phyloP scores from a whole-genome alignment of 2,113 vertebrate species.

The Xiphophorus hellerii region DNA sequence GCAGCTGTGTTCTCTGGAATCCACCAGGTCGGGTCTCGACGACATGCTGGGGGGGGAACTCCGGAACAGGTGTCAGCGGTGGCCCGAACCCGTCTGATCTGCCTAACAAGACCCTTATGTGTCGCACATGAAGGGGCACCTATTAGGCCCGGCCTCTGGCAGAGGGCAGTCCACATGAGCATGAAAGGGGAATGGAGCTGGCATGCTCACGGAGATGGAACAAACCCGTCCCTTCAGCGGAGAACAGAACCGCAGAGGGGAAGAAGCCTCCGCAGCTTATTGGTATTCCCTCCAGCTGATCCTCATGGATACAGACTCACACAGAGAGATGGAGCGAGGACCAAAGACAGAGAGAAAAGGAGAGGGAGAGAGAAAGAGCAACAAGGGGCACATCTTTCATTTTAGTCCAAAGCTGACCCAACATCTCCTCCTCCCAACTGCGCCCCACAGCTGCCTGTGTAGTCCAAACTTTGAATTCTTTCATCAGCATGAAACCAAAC shows the following conservation, averaged over 20 bases:
- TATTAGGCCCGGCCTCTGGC: conserved; percentile 14
- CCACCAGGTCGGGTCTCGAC: conserved; percentile 8
- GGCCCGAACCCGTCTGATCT: not conserved
- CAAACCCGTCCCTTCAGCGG: conserved; percentile 69
- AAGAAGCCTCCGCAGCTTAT: conserved; percentile 65
- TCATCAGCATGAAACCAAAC: conserved; percentile 18
- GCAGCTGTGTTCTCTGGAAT: conserved; percentile 33
- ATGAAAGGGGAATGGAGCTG: conserved; percentile 24
- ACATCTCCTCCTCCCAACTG: conserved; percentile 32
- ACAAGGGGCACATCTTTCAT: conserved; percentile 55
- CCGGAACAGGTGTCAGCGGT: conserved; percentile 24
- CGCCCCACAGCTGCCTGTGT: conserved; percentile 54
- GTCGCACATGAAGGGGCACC: conserved; percentile 4
- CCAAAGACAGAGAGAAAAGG: conserved; percentile 2
- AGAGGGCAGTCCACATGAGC: conserved; percentile 27
- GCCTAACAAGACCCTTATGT: conserved; percentile 8
- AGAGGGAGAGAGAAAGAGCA: not conserved
- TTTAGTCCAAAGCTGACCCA: conserved; percentile 43
- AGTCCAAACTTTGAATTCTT: conserved; percentile 43
- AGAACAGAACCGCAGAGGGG: conserved; percentile 67
- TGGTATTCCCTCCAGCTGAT: conserved; percentile 77
- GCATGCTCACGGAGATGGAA: conserved; percentile 58
- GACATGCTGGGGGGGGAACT: not conserved
- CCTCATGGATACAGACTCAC: conserved; percentile 63
- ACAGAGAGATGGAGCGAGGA: conserved; percentile 49